Conservation (phyloP, 2,888 invertebrate genomes). For the Limulus polyphemus region DNA sequence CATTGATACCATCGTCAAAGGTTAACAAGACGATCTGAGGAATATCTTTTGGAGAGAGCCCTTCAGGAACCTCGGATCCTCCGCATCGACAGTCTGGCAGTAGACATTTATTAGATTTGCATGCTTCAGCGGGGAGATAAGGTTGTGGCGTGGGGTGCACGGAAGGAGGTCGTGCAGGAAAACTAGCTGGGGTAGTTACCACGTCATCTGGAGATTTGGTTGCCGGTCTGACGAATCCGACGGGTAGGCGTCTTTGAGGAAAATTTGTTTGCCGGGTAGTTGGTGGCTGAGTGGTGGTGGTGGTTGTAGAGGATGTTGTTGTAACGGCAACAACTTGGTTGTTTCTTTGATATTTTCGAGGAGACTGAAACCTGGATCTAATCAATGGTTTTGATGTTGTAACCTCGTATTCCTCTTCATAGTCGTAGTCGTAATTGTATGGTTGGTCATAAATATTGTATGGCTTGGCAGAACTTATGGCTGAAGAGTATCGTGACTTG, state of each 20-base stretch:
- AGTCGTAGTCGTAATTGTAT: no score
- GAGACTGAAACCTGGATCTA: no score
- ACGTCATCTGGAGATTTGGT: conserved; percentile 10
- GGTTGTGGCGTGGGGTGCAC: conserved; percentile 27
- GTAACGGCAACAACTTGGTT: conserved; percentile 8
- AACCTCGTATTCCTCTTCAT: no score
- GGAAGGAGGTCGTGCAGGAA: conserved; percentile 28
- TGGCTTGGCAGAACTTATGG: no score
- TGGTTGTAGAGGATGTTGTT: not conserved
- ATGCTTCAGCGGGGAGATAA: conserved; percentile 47
- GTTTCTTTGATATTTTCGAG: not conserved
- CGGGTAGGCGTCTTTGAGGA: conserved; percentile 11
- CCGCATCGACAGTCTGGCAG: conserved; percentile 85
- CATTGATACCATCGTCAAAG: conserved; percentile 89
- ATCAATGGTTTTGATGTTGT: no score
- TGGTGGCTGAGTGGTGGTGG: conserved; percentile 7
- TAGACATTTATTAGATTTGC: conserved; percentile 74
- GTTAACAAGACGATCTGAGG: conserved; percentile 86
- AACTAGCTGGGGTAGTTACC: conserved; percentile 9
- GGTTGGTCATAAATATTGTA: no score
- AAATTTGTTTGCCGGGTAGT: conserved; percentile 7
- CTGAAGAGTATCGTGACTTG: no score
- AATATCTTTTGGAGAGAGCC: conserved; percentile 63
- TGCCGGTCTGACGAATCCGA: conserved; percentile 16
- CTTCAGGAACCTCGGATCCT: conserved; percentile 78